Percentiles rank a stretch among this genome's conserved stretches.
These are phyloP conservation scores for Microtus richardsoni DNA, from an alignment of 2,113 vertebrate genomes.

Conservation along the genomic window DNA sequence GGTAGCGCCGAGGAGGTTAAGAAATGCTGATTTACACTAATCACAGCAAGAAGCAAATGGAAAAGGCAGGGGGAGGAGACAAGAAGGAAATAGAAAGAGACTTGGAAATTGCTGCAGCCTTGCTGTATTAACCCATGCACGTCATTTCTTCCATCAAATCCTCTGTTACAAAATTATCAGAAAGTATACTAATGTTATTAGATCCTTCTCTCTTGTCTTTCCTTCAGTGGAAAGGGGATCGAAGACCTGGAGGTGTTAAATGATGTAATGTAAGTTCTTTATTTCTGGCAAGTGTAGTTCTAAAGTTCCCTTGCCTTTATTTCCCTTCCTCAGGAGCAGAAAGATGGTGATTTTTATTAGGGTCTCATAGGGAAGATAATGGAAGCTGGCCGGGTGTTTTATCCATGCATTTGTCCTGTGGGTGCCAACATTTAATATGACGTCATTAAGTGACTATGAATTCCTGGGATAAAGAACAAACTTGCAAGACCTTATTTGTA, in stretches of 20 bases:
- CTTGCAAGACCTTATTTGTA: constrained; percentile 12
- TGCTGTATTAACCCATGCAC: not conserved
- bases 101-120: not conserved
- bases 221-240: not conserved
- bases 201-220: not conserved
- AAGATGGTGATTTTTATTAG: not conserved
- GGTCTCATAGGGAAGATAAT: not conserved
- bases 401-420: not conserved
- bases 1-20: not conserved
- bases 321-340: not conserved
- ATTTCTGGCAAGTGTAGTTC: not conserved
- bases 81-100: not conserved
- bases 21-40: not conserved
- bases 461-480: constrained; percentile 4
- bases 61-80: not conserved
- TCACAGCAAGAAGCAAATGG: not conserved
- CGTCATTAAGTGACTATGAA: not conserved
- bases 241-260: not conserved
- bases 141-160: not conserved
- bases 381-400: not conserved
- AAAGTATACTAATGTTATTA: not conserved
- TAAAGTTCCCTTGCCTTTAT: not conserved
- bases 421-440: not conserved
- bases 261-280: not conserved
- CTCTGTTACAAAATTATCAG: not conserved